Conservation (phyloP, 2,113 vertebrate species). For the Malaclemys terrapin region DNA sequence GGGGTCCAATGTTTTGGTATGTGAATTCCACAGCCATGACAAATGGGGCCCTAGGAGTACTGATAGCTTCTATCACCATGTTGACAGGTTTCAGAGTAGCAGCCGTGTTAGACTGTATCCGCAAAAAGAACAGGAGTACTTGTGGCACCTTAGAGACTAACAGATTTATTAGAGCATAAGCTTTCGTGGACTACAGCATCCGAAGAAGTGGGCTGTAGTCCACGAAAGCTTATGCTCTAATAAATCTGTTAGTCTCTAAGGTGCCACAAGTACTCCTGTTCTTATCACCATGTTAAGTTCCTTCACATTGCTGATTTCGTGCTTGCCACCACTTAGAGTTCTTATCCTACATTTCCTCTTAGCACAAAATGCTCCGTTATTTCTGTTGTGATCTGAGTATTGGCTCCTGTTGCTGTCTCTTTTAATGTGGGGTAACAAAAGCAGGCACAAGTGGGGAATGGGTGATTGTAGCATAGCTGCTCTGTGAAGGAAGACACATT, state of each 20-base stretch:
- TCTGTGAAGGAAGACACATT: background rate
- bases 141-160: no score
- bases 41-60: background rate
- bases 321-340: background rate
- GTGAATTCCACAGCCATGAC: background rate
- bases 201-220: no score
- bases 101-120: no score
- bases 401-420: background rate
- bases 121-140: no score
- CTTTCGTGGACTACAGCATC: no score
- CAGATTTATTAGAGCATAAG: no score
- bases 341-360: background rate
- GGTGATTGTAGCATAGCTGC: background rate
- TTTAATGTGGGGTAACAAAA: background rate
- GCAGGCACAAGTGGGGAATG: background rate
- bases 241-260: no score
- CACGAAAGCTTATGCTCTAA: no score
- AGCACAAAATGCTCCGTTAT: accelerated
- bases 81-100: no score
- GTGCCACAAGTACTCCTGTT: no score
- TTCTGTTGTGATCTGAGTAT: background rate
- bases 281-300: background rate
- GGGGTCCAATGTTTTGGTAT: background rate
- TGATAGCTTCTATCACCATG: background rate
- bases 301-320: background rate